phyloP scores from a whole-genome alignment of 2,888 invertebrate genomes.

The Pollenia labialis region DNA sequence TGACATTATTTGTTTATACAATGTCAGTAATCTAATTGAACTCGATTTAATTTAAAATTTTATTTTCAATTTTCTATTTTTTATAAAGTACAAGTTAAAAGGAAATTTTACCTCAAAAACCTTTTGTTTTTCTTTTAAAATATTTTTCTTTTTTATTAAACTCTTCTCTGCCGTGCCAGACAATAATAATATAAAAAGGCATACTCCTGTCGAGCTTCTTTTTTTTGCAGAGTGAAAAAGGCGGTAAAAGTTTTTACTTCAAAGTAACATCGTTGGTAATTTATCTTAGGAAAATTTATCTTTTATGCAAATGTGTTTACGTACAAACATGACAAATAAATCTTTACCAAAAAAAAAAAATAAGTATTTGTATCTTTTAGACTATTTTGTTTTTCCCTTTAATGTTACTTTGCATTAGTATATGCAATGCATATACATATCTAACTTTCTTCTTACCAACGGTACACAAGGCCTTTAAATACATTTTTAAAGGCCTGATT shows the following conservation, averaged over 20 bases:
- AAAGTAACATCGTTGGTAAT: conserved; percentile 14
- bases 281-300: conserved; percentile 27
- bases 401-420: no score
- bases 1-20: not conserved
- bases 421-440: no score
- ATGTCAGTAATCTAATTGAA: conserved; percentile 1
- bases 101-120: not conserved
- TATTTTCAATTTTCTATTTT: not conserved
- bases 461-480: no score
- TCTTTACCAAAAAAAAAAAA: not conserved
- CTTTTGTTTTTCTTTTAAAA: not conserved
- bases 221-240: not conserved
- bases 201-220: not conserved
- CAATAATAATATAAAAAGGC: not conserved
- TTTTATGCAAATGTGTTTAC: conserved; percentile 20
- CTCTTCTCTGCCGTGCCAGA: not conserved
- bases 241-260: no score
- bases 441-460: no score
- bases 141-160: not conserved
- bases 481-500: no score
- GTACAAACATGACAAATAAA: not conserved
- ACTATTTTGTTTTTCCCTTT: no score
- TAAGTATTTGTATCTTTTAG: no score
- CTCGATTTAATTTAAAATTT: not conserved
- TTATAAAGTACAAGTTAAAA: not conserved